A percentile compares a stretch with the other conserved stretches of the same genome.
phyloP scores from a whole-genome alignment of 2,888 invertebrate genomes.

The Coremacera marginata region DNA sequence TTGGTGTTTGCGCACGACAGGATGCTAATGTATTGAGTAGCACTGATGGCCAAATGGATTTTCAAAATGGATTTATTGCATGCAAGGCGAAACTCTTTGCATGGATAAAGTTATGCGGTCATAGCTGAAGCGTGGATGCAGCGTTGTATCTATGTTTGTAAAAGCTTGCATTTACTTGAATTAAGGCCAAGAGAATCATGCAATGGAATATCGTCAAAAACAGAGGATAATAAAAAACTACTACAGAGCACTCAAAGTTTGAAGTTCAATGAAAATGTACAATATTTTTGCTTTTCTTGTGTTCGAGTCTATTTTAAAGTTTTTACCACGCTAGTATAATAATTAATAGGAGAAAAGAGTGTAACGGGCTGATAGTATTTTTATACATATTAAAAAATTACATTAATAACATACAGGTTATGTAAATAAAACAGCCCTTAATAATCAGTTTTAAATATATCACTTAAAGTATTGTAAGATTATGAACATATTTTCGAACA shows the following conservation, averaged over 20 bases:
- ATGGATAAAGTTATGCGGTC: slow-evolving; percentile 28
- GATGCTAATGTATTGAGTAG: slow-evolving; percentile 24
- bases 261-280: no score
- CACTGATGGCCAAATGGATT: slow-evolving; percentile 28
- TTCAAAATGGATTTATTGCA: slow-evolving; percentile 31
- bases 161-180: background rate
- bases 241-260: no score
- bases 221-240: background rate
- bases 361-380: no score
- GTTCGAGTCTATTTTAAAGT: background rate
- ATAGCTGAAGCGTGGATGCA: background rate
- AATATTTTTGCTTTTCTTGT: background rate
- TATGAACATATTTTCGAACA: no score
- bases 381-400: no score
- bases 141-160: background rate
- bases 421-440: no score
- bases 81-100: background rate
- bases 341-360: no score
- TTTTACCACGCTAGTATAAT: background rate
- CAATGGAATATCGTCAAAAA: background rate
- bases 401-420: no score
- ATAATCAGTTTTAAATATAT: no score
- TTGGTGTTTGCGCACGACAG: slow-evolving; percentile 18
- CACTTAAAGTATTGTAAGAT: no score
- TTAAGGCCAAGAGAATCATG: background rate